Base-by-base conservation (phyloP, 2,113 vertebrate species). In the Gallinago undulata region DNA sequence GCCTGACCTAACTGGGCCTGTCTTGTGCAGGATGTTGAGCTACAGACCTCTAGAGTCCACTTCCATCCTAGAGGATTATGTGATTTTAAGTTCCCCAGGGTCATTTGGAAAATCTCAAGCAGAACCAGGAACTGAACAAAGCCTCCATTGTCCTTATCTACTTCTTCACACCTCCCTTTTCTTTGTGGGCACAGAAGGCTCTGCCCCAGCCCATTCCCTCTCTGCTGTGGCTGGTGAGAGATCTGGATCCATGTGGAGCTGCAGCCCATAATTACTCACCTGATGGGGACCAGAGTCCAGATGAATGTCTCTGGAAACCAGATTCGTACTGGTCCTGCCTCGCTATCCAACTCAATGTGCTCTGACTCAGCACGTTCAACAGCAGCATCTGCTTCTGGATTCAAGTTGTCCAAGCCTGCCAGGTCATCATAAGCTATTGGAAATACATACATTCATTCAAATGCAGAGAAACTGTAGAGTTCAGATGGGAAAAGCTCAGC, bases 251-350 rank as follows among this genome's bases (percentile, higher is more conserved):
- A 19, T 47, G 45, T 50, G 48, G 48, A 23, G 21, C 23, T 21
- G 23, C 48, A 50, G 48, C 6, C 48, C 7, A 2, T n/a, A 50
- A 45, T 57, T 84, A 93, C 96, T 97, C 55, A 97, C 97, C 92
- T 93, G 68, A 96, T 66, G 31, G 95, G 43, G 66, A 93, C 63
- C 47, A 97, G 89, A 77, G 85, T 89, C 96, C 96, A 97, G 88
- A 97, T 92, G 95, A 97, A 96, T 11, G 96, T 97, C 84, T 97
- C 97, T 56, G 96, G 97, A 77, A 97, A 97, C 95, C 96, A 96
- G 67, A 72, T 64, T 28, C 89, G 88, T 35, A 75, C 56, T 74
- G 56, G 67, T 0, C 2, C 50, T 77, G 91, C 59, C 41, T 93
- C 10, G 0, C 63, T 77, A 31, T 25, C 28, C 87, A 89, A 59